Percentiles rank a stretch among this genome's conserved stretches.
Evolutionary conservation across 2,797 vertebrate species (phyloP).

Genomic region (Lutjanus argentimaculatus): DNA sequence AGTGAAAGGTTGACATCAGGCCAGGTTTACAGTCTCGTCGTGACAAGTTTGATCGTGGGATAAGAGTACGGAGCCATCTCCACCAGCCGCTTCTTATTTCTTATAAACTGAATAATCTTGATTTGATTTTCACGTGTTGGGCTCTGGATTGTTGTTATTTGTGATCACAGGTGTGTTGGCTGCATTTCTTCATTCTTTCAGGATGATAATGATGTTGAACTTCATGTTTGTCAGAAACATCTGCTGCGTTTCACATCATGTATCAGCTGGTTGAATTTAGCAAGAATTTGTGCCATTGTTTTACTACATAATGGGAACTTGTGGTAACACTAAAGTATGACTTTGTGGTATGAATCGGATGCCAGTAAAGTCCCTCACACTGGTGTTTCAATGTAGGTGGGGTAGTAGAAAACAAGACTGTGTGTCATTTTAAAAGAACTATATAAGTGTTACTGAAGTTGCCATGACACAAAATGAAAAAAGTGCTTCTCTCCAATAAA

Average conservation of each 20-base stretch:
- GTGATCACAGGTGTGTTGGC: too few species aligned
- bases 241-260: neutral
- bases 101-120: neutral
- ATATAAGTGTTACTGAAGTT: neutral
- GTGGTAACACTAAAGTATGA: neutral
- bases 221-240: too few species aligned
- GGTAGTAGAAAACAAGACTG: too few species aligned
- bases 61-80: neutral
- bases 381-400: neutral
- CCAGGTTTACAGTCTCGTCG: neutral
- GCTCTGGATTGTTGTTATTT: too few species aligned
- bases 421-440: too few species aligned
- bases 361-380: neutral
- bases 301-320: neutral
- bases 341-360: too few species aligned
- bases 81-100: neutral
- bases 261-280: neutral
- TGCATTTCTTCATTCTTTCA: too few species aligned
- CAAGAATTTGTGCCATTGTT: neutral
- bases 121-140: neutral
- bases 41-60: neutral
- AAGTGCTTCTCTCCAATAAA: neutral
- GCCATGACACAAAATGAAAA: neutral
- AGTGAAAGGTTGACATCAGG: conserved; percentile 28
- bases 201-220: neutral